A percentile compares a stretch with the other conserved stretches of the same genome.
phyloP scores from a whole-genome alignment of 1,140 invertebrate genomes.

The Drosophila subobscura region DNA sequence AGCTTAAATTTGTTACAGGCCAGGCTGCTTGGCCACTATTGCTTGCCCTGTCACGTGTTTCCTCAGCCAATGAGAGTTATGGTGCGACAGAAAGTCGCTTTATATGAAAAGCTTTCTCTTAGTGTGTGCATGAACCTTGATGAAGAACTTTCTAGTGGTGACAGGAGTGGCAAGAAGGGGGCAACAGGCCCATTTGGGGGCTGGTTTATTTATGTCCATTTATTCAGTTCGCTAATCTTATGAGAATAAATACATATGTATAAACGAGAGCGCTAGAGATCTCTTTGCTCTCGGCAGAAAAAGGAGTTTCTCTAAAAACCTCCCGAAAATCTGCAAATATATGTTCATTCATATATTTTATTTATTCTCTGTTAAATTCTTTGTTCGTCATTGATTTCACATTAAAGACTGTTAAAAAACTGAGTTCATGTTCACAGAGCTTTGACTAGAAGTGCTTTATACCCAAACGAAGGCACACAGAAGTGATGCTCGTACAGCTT shows the following conservation, averaged over 20 bases:
- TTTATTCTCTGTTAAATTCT: slow-evolving; percentile 17
- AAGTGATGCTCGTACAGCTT: too few relatives aligned
- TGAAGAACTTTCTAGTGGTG: not conserved
- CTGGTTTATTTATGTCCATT: not conserved
- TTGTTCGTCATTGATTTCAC: slow-evolving; percentile 42
- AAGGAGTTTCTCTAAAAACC: not conserved
- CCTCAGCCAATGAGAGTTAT: slow-evolving; percentile 63
- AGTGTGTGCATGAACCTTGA: slow-evolving; percentile 45
- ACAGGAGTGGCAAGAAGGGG: slow-evolving; percentile 3
- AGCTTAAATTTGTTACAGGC: slow-evolving; percentile 46
- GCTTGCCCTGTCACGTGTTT: slow-evolving; percentile 61
- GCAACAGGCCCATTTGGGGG: not conserved
- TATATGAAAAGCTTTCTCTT: slow-evolving; percentile 26
- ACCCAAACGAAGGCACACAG: too few relatives aligned
- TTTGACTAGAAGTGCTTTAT: slow-evolving; percentile 63
- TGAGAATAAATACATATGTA: too few relatives aligned
- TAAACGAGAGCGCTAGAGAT: not conserved
- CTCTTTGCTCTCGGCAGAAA: not conserved
- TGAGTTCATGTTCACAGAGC: slow-evolving; percentile 44
- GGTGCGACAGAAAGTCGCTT: slow-evolving; percentile 20
- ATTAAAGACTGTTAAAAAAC: slow-evolving; percentile 33
- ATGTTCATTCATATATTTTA: slow-evolving; percentile 11
- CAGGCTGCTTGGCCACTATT: slow-evolving; percentile 2
- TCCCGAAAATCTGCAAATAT: not conserved
- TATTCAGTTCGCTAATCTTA: too few relatives aligned